Percentiles rank a stretch among this genome's conserved stretches.
Evolutionary conservation across 2,113 vertebrate genomes (phyloP).

Genomic region (Chloropsis cyanopogon): DNA sequence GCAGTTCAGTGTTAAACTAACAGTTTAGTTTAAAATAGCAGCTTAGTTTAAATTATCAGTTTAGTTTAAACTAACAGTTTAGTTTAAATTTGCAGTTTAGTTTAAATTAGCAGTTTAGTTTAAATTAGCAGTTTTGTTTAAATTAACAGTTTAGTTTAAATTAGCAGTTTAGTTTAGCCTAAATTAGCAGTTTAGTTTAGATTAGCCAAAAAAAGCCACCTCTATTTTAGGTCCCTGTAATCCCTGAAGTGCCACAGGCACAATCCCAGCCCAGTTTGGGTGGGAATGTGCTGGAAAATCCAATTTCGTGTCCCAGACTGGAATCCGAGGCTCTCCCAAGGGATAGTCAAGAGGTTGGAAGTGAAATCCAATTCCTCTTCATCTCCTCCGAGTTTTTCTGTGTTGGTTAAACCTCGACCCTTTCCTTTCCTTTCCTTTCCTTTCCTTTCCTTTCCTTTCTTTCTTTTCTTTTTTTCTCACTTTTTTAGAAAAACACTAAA

Average conservation of each 20-base stretch:
- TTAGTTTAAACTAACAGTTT: background rate
- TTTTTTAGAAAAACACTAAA: too few relatives aligned
- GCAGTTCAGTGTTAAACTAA: background rate
- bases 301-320: background rate
- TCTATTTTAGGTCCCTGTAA: background rate
- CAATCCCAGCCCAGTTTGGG: background rate
- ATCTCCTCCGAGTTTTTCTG: background rate
- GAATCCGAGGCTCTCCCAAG: background rate
- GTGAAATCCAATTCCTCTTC: background rate
- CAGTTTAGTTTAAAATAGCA: background rate
- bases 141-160: background rate
- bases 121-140: background rate
- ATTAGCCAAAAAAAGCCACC: background rate
- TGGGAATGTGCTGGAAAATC: background rate
- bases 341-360: background rate
- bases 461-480: too few relatives aligned
- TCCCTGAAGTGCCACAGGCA: background rate
- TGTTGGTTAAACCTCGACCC: fast-evolving
- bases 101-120: background rate
- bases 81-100: too few relatives aligned
- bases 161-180: background rate
- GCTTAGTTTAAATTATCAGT: background rate
- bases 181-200: background rate
- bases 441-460: too few relatives aligned
- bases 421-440: background rate